A percentile compares a stretch with the other conserved stretches of the same genome.
Conservation (phyloP, 2,888 invertebrate genomes). For the Palloptera scutellata region DNA sequence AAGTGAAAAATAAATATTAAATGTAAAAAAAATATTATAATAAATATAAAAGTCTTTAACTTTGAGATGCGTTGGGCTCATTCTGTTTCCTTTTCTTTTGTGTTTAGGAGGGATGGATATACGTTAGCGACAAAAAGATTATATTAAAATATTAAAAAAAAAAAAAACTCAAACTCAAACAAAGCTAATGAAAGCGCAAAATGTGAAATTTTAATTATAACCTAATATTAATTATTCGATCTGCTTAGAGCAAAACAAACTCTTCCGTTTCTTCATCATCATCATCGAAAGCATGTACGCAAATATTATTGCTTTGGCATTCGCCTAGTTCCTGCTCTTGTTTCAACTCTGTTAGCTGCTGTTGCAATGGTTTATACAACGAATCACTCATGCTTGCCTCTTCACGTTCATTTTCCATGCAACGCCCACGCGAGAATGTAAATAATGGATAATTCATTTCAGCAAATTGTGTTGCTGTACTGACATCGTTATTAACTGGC, state of each 20-base stretch:
- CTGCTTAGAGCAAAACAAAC: constrained; percentile 72
- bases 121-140: too few relatives aligned
- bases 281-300: constrained; percentile 68
- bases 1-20: constrained; percentile 31
- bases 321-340: constrained; percentile 50
- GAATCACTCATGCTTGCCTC: constrained; percentile 57
- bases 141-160: background rate
- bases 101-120: background rate
- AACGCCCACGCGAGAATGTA: constrained; percentile 78
- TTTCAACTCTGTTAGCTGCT: constrained; percentile 68
- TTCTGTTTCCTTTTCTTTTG: constrained; percentile 9
- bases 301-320: constrained; percentile 22
- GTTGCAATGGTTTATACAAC: constrained; percentile 68
- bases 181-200: constrained; percentile 7
- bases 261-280: constrained; percentile 77
- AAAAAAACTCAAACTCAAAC: background rate
- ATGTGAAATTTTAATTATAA: background rate
- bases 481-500: constrained; percentile 37
- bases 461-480: constrained; percentile 41
- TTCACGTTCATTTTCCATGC: constrained; percentile 67
- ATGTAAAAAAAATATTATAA: constrained; percentile 6
- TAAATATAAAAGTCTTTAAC: constrained; percentile 48
- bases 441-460: constrained; percentile 81
- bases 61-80: constrained; percentile 49
- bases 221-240: background rate